phyloP scores from a whole-genome alignment of 1,140 invertebrate genomes.

The Antheraea pernyi region DNA sequence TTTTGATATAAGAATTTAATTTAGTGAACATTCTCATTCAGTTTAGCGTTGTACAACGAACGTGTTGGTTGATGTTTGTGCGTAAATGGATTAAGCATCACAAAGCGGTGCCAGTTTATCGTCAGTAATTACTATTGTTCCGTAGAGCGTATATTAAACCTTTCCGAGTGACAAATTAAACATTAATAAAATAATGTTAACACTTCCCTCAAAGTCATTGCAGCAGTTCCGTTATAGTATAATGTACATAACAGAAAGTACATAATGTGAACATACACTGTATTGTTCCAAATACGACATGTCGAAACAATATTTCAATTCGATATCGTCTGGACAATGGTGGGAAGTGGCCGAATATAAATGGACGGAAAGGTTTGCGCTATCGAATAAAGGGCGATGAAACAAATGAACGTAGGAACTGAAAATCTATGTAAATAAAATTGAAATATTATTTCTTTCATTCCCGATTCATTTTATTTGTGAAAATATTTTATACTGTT shows the following conservation, averaged over 20 bases:
- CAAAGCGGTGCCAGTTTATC: conserved; percentile 23
- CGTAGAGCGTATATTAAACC: conserved; percentile 20
- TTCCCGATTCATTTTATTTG: not conserved
- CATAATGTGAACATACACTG: conserved; percentile 32
- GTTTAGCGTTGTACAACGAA: not conserved
- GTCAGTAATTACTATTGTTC: conserved; percentile 27
- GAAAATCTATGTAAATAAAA: conserved; percentile 4
- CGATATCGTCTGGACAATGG: conserved; percentile 68
- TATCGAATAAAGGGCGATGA: conserved; percentile 58
- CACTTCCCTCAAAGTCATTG: conserved; percentile 28
- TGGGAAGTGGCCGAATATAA: conserved; percentile 71
- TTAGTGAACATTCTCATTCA: not conserved
- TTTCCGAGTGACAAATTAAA: conserved; percentile 28
- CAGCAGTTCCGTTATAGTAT: conserved; percentile 8
- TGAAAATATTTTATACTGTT: not conserved
- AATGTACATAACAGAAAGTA: conserved; percentile 24
- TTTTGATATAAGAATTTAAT: not conserved
- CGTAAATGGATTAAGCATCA: conserved; percentile 19
- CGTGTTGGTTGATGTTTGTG: not conserved
- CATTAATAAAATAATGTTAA: conserved; percentile 31
- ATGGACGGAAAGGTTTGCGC: conserved; percentile 64
- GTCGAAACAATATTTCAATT: conserved; percentile 71
- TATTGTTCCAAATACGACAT: conserved; percentile 51
- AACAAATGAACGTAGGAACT: conserved; percentile 29
- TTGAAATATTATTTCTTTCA: not conserved